phyloP scores from a whole-genome alignment of 2,113 vertebrate species.

The Mus pahari region DNA sequence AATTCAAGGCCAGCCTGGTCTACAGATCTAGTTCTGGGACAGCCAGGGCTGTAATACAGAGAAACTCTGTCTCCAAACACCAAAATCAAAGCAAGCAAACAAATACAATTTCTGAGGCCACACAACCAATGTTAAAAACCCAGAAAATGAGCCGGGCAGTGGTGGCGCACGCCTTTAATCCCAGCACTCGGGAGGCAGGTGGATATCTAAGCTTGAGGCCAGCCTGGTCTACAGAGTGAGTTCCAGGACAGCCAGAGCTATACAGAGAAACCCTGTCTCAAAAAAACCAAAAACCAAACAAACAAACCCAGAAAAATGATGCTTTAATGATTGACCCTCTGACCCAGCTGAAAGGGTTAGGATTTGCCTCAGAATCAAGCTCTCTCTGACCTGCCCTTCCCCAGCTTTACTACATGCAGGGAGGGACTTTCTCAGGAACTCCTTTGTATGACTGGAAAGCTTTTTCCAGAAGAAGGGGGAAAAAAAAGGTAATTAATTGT shows the following conservation, averaged over 20 bases:
- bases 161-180: too few species aligned
- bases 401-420: not conserved
- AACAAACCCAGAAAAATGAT: not conserved
- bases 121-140: not conserved
- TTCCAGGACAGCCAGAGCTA: too few species aligned
- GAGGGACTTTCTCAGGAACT: not conserved
- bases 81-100: not conserved
- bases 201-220: too few species aligned
- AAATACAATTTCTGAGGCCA: not conserved
- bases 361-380: not conserved
- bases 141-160: not conserved
- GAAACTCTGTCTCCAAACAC: not conserved
- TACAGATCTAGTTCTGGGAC: not conserved
- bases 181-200: too few species aligned
- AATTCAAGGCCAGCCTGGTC: not conserved
- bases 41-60: not conserved
- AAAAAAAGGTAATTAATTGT: not conserved
- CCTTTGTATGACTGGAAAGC: not conserved
- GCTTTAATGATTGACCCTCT: not conserved
- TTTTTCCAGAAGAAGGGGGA: not conserved
- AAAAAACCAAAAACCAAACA: too few species aligned
- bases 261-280: too few species aligned
- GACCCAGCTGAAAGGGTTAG: not conserved
- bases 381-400: not conserved
- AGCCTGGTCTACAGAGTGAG: too few species aligned